Percentiles rank a stretch among this genome's conserved stretches.
Conservation (phyloP, 2,113 vertebrate species). For the Pionites leucogaster region DNA sequence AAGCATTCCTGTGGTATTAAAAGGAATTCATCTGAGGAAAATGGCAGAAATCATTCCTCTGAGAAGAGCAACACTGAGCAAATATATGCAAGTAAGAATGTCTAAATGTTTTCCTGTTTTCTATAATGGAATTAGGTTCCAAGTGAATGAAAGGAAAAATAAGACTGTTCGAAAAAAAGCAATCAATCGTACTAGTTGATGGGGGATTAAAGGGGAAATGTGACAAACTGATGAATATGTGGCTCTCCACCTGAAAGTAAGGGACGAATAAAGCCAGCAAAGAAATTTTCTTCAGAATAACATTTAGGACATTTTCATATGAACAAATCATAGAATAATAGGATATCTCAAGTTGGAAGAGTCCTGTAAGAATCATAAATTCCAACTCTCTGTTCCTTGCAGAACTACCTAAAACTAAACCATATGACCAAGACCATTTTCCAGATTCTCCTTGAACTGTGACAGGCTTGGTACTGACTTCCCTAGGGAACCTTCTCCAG, state of each 20-base stretch:
- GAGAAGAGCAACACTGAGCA: neutral
- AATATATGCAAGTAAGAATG: neutral
- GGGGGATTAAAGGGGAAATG: neutral
- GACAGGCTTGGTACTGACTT: neutral
- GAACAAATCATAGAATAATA: neutral
- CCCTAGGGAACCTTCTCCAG: neutral
- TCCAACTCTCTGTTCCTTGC: rapidly evolving
- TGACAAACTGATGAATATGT: neutral
- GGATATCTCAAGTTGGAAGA: neutral
- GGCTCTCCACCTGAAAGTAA: neutral
- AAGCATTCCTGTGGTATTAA: constrained; percentile 27
- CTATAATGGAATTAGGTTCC: constrained; percentile 26
- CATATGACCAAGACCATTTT: rapidly evolving
- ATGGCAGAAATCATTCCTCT: neutral
- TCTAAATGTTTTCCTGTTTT: neutral
- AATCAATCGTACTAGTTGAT: neutral
- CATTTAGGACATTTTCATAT: neutral
- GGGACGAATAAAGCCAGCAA: neutral
- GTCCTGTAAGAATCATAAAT: neutral
- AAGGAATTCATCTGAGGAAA: constrained; percentile 35
- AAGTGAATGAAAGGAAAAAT: constrained; percentile 28
- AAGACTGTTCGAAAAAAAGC: neutral
- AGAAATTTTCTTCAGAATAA: neutral
- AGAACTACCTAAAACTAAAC: neutral
- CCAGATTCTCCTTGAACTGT: neutral